phyloP scores from a whole-genome alignment of 2,888 invertebrate genomes.

The Ametastegia equiseti region DNA sequence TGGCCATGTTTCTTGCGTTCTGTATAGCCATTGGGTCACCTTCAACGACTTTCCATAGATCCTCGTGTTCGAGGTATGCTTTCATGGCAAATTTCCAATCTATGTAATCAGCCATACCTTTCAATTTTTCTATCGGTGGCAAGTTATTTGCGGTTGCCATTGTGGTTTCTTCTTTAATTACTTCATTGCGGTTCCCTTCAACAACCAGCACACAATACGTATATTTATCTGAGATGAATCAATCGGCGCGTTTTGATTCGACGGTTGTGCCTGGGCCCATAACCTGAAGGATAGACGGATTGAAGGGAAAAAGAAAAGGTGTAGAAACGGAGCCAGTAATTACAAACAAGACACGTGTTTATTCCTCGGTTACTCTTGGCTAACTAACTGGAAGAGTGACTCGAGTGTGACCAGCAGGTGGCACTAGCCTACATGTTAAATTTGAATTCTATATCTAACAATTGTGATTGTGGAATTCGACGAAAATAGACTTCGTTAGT shows the following conservation, averaged over 20 bases:
- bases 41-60: background rate
- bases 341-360: too few relatives aligned
- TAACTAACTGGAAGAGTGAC: too few relatives aligned
- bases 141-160: background rate
- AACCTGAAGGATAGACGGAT: constrained; percentile 11
- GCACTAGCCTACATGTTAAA: too few relatives aligned
- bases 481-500: too few relatives aligned
- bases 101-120: background rate
- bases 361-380: too few relatives aligned
- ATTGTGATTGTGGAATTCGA: too few relatives aligned
- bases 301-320: too few relatives aligned
- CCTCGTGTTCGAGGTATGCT: background rate
- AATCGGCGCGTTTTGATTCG: background rate
- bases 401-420: too few relatives aligned
- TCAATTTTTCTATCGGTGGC: constrained; percentile 10
- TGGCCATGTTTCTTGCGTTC: constrained; percentile 47
- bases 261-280: background rate
- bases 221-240: background rate
- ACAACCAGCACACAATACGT: background rate
- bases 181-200: background rate
- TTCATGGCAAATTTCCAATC: constrained; percentile 2
- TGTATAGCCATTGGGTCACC: background rate
- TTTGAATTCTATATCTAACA: too few relatives aligned
- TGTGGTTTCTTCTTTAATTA: background rate
- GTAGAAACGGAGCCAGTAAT: too few relatives aligned